A percentile compares a stretch with the other conserved stretches of the same genome.
phyloP scores from a whole-genome alignment of 2,888 invertebrate genomes.

The Cancer borealis region DNA sequence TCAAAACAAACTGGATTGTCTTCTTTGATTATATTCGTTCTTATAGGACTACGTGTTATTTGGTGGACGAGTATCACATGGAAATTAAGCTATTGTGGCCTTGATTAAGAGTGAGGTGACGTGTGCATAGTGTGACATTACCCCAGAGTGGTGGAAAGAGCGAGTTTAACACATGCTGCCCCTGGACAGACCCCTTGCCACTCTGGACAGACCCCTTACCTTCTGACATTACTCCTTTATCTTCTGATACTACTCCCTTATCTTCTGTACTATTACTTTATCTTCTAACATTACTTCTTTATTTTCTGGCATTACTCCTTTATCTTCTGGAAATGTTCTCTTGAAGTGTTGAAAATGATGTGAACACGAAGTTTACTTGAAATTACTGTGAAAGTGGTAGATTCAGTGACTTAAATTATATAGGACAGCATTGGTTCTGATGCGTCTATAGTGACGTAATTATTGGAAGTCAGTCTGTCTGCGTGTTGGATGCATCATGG shows the following conservation, averaged over 20 bases:
- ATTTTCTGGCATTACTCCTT: background rate
- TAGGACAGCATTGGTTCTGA: no score
- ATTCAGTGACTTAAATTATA: background rate
- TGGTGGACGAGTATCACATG: background rate
- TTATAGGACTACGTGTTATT: background rate
- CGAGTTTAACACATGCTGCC: background rate
- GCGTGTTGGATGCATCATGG: background rate
- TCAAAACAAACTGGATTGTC: slow-evolving; percentile 41
- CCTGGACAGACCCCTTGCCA: background rate
- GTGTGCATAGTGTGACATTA: background rate
- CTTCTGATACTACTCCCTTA: no score
- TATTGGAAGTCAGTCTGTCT: background rate
- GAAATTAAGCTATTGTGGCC: background rate
- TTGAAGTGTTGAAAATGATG: background rate
- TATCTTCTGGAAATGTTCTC: no score
- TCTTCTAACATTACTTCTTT: no score
- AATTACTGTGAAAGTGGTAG: background rate
- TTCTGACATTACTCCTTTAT: no score
- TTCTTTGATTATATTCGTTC: slow-evolving; percentile 1
- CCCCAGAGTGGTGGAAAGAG: background rate
- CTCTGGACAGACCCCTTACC: no score
- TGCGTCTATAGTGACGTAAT: background rate
- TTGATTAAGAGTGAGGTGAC: background rate
- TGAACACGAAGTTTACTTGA: background rate
- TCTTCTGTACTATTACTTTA: no score